Conservation (phyloP, 2,888 invertebrate genomes). For the Cephus nigrinus region DNA sequence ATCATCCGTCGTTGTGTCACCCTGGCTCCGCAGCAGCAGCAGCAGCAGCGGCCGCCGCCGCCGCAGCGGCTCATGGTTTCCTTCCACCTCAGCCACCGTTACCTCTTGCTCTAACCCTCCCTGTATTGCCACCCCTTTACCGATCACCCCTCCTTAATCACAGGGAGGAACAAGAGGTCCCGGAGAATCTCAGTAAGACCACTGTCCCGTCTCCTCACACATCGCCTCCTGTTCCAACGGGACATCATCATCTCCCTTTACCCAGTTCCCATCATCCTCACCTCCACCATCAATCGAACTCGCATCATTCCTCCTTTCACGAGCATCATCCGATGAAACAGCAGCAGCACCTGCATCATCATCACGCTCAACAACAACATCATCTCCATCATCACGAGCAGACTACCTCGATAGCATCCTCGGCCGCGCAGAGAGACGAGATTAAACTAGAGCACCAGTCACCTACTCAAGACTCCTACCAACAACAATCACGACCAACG, state of each 20-base stretch:
- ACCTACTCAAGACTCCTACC: slow-evolving; percentile 40
- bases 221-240: slow-evolving; percentile 54
- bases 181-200: slow-evolving; percentile 80
- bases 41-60: slow-evolving; percentile 40
- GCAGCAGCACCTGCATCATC: slow-evolving; percentile 20
- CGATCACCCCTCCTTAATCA: slow-evolving; percentile 73
- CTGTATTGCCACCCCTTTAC: slow-evolving; percentile 71
- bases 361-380: slow-evolving; percentile 21
- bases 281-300: slow-evolving; percentile 39
- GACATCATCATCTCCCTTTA: slow-evolving; percentile 28
- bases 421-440: slow-evolving; percentile 42
- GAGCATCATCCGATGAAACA: slow-evolving; percentile 38
- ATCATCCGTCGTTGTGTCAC: slow-evolving; percentile 49
- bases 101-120: slow-evolving; percentile 62
- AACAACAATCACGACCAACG: slow-evolving; percentile 10
- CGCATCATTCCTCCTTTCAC: slow-evolving; percentile 58
- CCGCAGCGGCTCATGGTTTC: slow-evolving; percentile 67
- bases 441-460: slow-evolving; percentile 48
- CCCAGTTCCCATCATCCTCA: neutral
- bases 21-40: slow-evolving; percentile 30
- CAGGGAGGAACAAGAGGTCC: slow-evolving; percentile 80
- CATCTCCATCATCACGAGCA: slow-evolving; percentile 21
- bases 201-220: slow-evolving; percentile 44
- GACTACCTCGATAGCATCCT: slow-evolving; percentile 39
- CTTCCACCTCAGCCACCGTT: slow-evolving; percentile 74